Percentiles rank a stretch among this genome's conserved stretches.
Conservation (phyloP, 37 sponge, comb jelly and placozoan species). For the Corticium candelabrum region DNA sequence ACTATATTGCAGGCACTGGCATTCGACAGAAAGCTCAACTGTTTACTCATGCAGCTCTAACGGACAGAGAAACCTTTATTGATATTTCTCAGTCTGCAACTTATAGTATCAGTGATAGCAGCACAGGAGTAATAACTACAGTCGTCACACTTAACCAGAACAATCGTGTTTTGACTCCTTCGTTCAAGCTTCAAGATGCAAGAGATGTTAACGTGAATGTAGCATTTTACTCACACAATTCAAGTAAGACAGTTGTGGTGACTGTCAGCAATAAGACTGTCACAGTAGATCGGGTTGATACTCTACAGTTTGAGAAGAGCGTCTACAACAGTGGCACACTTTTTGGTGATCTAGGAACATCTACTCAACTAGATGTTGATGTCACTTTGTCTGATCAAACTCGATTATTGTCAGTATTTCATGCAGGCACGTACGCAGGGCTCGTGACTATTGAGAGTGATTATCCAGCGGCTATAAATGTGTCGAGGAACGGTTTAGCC, state of each 20-base stretch:
- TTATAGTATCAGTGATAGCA: neutral
- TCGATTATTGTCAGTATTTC: neutral
- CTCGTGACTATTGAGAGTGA: neutral
- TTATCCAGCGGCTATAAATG: neutral
- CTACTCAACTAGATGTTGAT: neutral
- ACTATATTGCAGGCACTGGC: neutral
- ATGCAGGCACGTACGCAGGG: neutral
- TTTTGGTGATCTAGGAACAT: neutral
- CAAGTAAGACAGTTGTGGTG: neutral
- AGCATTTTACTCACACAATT: neutral
- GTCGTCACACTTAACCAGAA: neutral
- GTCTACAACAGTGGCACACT: neutral
- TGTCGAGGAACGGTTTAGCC: neutral
- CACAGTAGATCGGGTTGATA: neutral
- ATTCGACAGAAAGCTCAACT: neutral
- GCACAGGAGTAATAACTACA: no score
- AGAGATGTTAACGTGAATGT: neutral
- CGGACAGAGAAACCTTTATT: neutral
- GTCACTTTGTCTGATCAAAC: neutral
- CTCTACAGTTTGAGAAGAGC: neutral
- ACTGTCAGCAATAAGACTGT: neutral
- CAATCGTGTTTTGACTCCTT: neutral
- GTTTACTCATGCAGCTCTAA: neutral
- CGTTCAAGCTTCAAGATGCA: neutral
- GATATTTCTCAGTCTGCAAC: neutral